These are phyloP conservation scores for Sepiola atlantica DNA, from an alignment of 2,888 invertebrate genomes.

Conservation along the genomic window DNA sequence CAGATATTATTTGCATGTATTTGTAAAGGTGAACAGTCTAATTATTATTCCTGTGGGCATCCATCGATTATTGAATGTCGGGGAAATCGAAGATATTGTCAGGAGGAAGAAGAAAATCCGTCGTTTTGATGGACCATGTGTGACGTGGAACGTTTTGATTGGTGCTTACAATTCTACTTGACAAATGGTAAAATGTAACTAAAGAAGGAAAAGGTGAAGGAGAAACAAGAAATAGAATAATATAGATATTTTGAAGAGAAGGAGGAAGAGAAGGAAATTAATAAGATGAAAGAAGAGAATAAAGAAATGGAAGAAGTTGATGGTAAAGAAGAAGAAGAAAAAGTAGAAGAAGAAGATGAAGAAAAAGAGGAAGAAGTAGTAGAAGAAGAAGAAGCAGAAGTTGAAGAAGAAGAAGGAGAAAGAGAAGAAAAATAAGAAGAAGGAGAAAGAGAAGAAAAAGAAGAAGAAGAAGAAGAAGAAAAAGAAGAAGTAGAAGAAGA, in stretches of 20 bases:
- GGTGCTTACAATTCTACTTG: background rate
- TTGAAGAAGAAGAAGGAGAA: background rate
- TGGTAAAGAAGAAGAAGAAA: background rate
- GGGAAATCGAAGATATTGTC: background rate
- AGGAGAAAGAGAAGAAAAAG: background rate
- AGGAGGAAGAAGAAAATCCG: background rate
- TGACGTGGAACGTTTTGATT: background rate
- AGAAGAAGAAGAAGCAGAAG: background rate
- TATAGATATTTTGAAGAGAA: background rate
- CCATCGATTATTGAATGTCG: background rate
- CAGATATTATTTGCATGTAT: constrained; percentile 19
- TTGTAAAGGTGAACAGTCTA: background rate
- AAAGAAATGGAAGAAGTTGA: background rate
- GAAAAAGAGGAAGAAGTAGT: background rate
- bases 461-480: background rate
- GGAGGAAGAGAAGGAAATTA: background rate
- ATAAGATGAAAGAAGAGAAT: background rate
- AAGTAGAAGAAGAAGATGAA: background rate
- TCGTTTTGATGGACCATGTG: background rate
- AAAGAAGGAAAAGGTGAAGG: too few relatives aligned
- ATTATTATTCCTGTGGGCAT: background rate
- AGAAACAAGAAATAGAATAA: background rate
- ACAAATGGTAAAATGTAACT: background rate
- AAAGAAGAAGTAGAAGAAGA: background rate
- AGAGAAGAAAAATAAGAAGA: background rate